phyloP scores from a whole-genome alignment of 2,888 invertebrate species.

The Caenorhabditis macrosperma region DNA sequence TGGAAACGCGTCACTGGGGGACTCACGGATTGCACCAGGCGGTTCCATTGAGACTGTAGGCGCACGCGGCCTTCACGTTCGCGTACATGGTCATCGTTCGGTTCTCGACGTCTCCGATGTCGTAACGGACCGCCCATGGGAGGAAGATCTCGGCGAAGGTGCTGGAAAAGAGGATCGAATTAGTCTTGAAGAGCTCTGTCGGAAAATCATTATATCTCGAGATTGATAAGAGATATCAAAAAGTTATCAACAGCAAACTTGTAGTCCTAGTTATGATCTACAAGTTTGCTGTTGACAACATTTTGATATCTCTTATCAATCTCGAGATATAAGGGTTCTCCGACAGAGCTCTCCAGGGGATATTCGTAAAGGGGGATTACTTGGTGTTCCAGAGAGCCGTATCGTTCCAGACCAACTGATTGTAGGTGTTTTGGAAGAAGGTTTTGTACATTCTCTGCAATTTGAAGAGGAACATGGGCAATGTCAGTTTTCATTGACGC shows the following conservation, averaged over 20 bases:
- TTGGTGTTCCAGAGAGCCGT: conserved; percentile 28
- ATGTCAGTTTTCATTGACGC: background rate
- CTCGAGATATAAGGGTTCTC: too few relatives aligned
- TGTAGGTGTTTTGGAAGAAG: conserved; percentile 42
- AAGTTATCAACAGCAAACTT: too few relatives aligned
- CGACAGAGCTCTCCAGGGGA: too few relatives aligned
- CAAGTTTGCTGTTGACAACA: too few relatives aligned
- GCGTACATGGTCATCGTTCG: conserved; percentile 43
- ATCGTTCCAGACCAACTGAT: conserved; percentile 30
- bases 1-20: too few relatives aligned
- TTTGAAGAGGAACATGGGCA: too few relatives aligned
- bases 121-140: conserved; percentile 60
- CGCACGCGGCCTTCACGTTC: conserved; percentile 52
- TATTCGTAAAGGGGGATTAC: background rate
- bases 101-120: conserved; percentile 56
- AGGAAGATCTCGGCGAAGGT: conserved; percentile 57
- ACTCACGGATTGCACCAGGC: conserved; percentile 62
- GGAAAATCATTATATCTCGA: too few relatives aligned
- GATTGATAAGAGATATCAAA: too few relatives aligned
- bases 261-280: too few relatives aligned
- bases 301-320: too few relatives aligned
- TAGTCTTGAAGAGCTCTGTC: too few relatives aligned
- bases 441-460: conserved; percentile 45
- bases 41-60: conserved; percentile 54
- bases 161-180: conserved; percentile 16